These are phyloP conservation scores for Aphelenchoides besseyi DNA, from an alignment of 1,140 invertebrate species.

Conservation along the genomic window DNA sequence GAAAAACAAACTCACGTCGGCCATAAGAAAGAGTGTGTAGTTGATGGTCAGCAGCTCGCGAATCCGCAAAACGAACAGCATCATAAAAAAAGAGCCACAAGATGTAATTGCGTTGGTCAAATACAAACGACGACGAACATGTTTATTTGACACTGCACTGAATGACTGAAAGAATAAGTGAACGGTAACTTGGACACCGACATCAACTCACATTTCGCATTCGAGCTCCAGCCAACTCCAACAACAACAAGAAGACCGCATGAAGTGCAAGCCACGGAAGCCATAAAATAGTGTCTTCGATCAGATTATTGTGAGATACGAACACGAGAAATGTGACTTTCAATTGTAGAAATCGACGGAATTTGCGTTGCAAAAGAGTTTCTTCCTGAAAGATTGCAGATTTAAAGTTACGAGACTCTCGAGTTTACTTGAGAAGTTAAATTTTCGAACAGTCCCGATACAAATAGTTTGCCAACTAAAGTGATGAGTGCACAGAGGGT, in stretches of 20 bases:
- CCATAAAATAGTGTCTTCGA: conserved; percentile 46
- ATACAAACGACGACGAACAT: conserved; percentile 33
- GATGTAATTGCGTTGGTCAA: conserved; percentile 28
- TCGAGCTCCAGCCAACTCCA: conserved; percentile 30
- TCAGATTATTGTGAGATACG: conserved; percentile 42
- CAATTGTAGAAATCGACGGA: conserved; percentile 45
- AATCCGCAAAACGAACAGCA: conserved; percentile 37
- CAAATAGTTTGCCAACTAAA: conserved; percentile 34
- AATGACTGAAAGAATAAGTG: conserved; percentile 34
- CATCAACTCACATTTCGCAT: conserved; percentile 32
- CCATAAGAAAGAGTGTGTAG: conserved; percentile 37
- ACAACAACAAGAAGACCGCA: conserved; percentile 33
- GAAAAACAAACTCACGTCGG: conserved; percentile 31
- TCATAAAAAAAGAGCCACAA: conserved; percentile 33
- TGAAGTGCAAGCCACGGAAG: conserved; percentile 42
- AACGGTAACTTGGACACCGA: background rate
- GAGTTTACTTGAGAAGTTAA: conserved; percentile 36
- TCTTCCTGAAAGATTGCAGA: conserved; percentile 33
- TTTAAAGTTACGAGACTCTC: background rate
- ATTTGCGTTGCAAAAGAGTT: conserved; percentile 25
- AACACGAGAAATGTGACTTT: conserved; percentile 48
- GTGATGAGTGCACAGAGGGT: conserved; percentile 40
- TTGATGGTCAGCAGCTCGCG: conserved; percentile 28
- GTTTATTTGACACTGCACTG: conserved; percentile 40
- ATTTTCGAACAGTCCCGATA: conserved; percentile 25